Base-by-base conservation (phyloP, 2,113 vertebrate species). In the Malurus elegans region DNA sequence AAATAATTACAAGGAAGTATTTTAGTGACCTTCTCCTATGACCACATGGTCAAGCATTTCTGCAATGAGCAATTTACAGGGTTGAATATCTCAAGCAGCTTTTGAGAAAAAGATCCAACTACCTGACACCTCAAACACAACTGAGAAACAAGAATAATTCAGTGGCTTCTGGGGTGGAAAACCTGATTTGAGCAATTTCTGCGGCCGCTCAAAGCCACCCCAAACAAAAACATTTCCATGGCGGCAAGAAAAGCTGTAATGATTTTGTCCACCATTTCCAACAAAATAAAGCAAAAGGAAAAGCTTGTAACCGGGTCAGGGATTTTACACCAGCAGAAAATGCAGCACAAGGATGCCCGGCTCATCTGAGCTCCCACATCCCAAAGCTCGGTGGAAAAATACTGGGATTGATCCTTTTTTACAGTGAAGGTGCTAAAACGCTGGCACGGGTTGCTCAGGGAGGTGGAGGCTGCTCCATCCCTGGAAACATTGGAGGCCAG, bases 161-260 rank as follows among this genome's bases (percentile, higher is more conserved):
- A 2, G 26, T 6, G 32, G 20, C 29, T 32, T 44, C 26, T 38
- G 51, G 14, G 32, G 16, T 31, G 40, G 50, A 42, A 57, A 29
- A 18, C 25, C n/a, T 38, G 38, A 75, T 48, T 71, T 4, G 44
- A 82, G 66, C 36, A 3, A 8, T 28, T 18, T 2, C 53, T 56
- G 23, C 42, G 40, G 56, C 36, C 47, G 5, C 64, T 24, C 34
- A 45, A 53, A 75, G 11, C 12, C 29, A 28, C 29, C 10, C 32
- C 1, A 1, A 16, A 24, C 51, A 75, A 60, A 36, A 76, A 45
- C 0, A 1, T 25, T 31, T 44, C 69, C 2, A 4, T 0, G 1
- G 69, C 0, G 4, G 54, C 32, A 25, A 76, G 45, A 4, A 15
- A 50, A 40, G 36, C 14, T 1, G 3, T 1, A 24, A 21, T 0